These are phyloP conservation scores for Oreotragus oreotragus DNA, from an alignment of 2,113 vertebrate species.

Conservation along the genomic window DNA sequence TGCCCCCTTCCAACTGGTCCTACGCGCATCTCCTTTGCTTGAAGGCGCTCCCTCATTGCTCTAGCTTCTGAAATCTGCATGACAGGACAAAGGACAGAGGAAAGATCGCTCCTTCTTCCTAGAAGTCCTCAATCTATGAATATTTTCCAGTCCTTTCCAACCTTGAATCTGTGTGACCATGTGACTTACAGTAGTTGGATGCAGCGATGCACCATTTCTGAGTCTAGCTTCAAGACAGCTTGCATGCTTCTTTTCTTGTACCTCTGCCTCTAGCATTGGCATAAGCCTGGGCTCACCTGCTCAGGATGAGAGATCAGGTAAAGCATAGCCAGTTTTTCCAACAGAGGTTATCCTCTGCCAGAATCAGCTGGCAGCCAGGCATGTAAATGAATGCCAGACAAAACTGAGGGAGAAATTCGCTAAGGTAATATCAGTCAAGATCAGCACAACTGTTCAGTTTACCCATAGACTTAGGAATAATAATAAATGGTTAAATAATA, in stretches of 20 bases:
- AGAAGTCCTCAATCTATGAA: not conserved
- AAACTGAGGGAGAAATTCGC: not conserved
- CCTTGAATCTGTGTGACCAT: not conserved
- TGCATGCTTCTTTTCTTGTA: not conserved
- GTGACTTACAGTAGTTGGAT: accelerated
- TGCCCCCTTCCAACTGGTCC: no score
- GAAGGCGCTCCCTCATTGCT: not conserved
- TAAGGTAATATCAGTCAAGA: not conserved
- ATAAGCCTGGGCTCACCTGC: no score
- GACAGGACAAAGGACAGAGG: not conserved
- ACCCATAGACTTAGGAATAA: not conserved
- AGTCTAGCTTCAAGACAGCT: not conserved
- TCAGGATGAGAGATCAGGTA: not conserved
- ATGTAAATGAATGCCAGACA: not conserved
- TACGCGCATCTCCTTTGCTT: accelerated
- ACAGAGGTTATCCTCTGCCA: not conserved
- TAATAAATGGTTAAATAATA: not conserved
- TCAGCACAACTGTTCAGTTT: not conserved
- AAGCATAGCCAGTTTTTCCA: not conserved
- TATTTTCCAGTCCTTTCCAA: no score
- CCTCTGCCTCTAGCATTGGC: not conserved
- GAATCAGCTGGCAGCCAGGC: not conserved
- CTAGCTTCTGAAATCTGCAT: not conserved
- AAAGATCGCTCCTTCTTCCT: accelerated
- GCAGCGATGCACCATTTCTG: accelerated